phyloP scores from a whole-genome alignment of 1,140 invertebrate genomes.

The Macrostomum lignano region DNA sequence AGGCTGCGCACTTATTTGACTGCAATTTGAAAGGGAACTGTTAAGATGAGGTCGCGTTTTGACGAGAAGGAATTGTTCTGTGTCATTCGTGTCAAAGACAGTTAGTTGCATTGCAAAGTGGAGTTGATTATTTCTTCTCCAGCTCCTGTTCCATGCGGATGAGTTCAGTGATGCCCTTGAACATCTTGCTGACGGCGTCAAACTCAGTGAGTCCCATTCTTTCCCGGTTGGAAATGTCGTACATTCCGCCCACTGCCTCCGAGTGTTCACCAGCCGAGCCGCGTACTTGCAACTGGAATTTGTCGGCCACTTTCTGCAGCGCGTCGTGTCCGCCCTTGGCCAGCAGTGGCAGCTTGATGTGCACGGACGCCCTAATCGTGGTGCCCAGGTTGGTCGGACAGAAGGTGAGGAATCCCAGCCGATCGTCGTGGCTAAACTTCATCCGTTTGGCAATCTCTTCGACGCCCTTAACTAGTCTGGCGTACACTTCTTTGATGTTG shows the following conservation, averaged over 20 bases:
- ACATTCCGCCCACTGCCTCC: conserved; percentile 34
- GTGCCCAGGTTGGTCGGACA: conserved; percentile 91
- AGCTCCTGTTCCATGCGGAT: conserved; percentile 7
- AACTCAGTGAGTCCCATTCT: conserved; percentile 21
- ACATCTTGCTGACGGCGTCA: conserved; percentile 15
- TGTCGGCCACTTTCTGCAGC: conserved; percentile 39
- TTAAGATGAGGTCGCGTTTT: no score
- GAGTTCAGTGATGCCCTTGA: conserved; percentile 10
- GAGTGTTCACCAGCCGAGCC: conserved; percentile 60
- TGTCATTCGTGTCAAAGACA: no score
- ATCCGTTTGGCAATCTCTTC: conserved; percentile 10
- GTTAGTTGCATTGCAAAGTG: neutral
- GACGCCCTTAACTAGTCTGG: conserved; percentile 41
- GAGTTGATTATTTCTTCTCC: neutral
- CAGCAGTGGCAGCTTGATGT: conserved; percentile 80
- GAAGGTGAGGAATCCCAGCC: conserved; percentile 84
- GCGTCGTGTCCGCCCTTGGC: neutral
- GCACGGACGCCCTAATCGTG: conserved; percentile 84
- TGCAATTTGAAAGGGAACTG: no score
- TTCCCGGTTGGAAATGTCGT: conserved; percentile 23
- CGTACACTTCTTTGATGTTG: conserved; percentile 49
- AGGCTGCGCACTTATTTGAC: no score
- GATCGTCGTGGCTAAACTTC: conserved; percentile 32
- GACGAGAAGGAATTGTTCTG: no score
- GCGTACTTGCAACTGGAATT: conserved; percentile 60